Evolutionary conservation across 2,888 invertebrate species (phyloP).

Genomic region (Lacanobia wlatinum): DNA sequence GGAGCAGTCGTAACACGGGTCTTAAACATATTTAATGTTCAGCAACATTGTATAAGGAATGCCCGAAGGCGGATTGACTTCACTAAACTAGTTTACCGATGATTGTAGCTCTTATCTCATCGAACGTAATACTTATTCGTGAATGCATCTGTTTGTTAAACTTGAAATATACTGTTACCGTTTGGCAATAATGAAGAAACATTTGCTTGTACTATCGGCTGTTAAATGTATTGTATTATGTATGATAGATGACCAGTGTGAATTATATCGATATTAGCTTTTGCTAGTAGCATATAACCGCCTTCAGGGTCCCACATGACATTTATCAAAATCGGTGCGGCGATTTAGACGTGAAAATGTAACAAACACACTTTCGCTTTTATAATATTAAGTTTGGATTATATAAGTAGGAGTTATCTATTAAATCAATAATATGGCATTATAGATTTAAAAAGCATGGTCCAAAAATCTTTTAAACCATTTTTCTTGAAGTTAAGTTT

Average conservation of each 20-base stretch:
- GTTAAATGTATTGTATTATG: neutral
- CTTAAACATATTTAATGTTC: constrained; percentile 33
- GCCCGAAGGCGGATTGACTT: constrained; percentile 48
- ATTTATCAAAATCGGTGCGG: no score
- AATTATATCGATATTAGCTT: neutral
- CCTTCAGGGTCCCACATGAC: no score
- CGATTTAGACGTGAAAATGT: no score
- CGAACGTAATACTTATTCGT: constrained; percentile 52
- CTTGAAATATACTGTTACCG: constrained; percentile 49
- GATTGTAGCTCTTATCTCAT: constrained; percentile 64
- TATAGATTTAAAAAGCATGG: no score
- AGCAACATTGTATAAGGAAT: constrained; percentile 46
- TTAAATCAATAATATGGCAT: neutral
- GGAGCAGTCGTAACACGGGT: constrained; percentile 27
- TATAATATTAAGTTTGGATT: no score
- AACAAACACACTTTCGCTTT: no score
- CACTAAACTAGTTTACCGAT: constrained; percentile 56
- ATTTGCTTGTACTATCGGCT: constrained; percentile 9
- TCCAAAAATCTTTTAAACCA: neutral
- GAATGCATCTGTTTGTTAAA: constrained; percentile 61
- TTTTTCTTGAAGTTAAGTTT: neutral
- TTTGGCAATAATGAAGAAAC: constrained; percentile 33
- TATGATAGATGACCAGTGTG: neutral
- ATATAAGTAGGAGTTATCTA: neutral
- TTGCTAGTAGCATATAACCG: no score